phyloP scores from a whole-genome alignment of 2,797 vertebrate genomes.

The Astyanax mexicanus region DNA sequence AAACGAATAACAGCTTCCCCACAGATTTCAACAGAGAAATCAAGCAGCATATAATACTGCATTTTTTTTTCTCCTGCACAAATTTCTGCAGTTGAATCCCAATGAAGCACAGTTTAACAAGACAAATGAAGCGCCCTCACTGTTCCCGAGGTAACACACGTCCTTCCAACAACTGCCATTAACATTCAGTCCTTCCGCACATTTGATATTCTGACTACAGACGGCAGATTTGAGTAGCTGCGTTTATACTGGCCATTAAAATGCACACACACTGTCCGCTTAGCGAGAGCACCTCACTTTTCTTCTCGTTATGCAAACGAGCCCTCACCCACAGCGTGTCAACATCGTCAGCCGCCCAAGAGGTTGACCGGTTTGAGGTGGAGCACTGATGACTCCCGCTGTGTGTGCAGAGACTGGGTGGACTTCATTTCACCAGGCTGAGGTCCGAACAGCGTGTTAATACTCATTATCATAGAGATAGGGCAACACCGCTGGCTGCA shows the following conservation, averaged over 20 bases:
- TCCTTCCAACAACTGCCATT: background rate
- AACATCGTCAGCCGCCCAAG: background rate
- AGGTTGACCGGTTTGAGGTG: background rate
- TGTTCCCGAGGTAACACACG: too few relatives aligned
- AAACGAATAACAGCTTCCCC: background rate
- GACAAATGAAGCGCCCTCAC: background rate
- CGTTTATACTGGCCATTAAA: background rate
- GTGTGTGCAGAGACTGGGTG: background rate
- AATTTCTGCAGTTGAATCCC: background rate
- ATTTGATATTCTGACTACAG: background rate
- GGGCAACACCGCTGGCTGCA: too few relatives aligned
- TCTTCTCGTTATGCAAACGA: slow-evolving; percentile 12
- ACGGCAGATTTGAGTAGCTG: background rate
- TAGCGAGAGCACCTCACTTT: background rate
- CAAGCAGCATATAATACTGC: background rate
- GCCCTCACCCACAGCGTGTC: background rate
- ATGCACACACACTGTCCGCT: background rate
- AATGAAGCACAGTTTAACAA: background rate
- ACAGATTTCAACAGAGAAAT: background rate
- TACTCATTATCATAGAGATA: too few relatives aligned
- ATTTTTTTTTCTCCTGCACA: background rate
- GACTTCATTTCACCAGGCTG: background rate
- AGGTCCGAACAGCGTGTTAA: too few relatives aligned
- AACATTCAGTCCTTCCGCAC: background rate
- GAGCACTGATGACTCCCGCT: background rate